Evolutionary conservation across 1,140 invertebrate genomes (phyloP).

Genomic region (Druon quercuslanigerum): DNA sequence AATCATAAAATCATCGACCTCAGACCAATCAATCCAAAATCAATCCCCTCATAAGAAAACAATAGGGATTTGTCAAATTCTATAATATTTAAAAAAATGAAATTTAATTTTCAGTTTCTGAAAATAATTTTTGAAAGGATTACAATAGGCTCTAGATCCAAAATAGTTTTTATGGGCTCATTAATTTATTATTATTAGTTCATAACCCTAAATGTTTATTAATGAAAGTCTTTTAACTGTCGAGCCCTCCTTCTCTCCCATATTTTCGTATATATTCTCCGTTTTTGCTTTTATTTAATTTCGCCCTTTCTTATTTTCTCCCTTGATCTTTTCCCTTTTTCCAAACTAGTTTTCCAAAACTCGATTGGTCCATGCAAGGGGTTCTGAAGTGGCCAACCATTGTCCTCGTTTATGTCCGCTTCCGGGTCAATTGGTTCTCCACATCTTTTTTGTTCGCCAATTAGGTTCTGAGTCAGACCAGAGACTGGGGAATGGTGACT

Average conservation of each 20-base stretch:
- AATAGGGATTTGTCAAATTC: not conserved
- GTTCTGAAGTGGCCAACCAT: not conserved
- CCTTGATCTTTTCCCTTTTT: too few relatives aligned
- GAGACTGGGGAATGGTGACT: conserved; percentile 42
- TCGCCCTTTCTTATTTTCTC: too few relatives aligned
- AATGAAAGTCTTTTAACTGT: too few relatives aligned
- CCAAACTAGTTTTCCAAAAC: not conserved
- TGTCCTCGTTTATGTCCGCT: conserved; percentile 46
- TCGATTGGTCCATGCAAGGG: conserved; percentile 3
- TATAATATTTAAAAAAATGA: not conserved
- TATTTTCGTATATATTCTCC: too few relatives aligned
- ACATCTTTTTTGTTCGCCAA: conserved; percentile 57
- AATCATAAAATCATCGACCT: conserved; percentile 55
- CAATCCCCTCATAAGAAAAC: not conserved
- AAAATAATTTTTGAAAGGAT: not conserved
- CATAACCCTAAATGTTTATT: too few relatives aligned
- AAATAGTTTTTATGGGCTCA: too few relatives aligned
- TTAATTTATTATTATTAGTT: too few relatives aligned
- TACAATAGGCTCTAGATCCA: too few relatives aligned
- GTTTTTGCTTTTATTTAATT: too few relatives aligned
- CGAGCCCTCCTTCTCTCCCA: too few relatives aligned
- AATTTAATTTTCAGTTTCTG: not conserved
- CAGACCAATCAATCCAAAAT: conserved; percentile 1
- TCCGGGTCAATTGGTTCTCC: conserved; percentile 58
- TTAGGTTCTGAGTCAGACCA: conserved; percentile 54